Percentiles rank a stretch among this genome's conserved stretches.
These are phyloP conservation scores for Choloepus didactylus DNA, from an alignment of 2,797 vertebrate genomes.

Conservation along the genomic window DNA sequence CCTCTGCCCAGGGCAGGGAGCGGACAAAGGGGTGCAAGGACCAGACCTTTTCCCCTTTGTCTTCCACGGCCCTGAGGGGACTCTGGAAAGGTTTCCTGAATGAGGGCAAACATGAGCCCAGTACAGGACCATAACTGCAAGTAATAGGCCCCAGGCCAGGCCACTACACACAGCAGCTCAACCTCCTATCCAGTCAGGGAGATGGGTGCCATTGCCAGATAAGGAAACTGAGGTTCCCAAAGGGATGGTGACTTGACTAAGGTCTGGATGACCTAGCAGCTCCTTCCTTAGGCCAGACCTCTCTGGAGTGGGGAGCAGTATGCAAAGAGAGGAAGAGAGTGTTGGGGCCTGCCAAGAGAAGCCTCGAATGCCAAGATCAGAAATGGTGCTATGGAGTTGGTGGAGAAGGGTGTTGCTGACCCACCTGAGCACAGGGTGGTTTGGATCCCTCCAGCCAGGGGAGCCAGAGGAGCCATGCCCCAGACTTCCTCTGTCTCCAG, in stretches of 20 bases:
- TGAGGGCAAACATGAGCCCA: constrained; percentile 34
- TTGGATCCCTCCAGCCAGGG: neutral
- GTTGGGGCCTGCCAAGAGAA: neutral
- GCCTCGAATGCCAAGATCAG: neutral
- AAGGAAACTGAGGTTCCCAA: neutral
- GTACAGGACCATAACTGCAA: neutral
- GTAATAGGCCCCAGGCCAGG: neutral
- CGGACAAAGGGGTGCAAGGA: constrained; percentile 40
- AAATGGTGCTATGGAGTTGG: neutral
- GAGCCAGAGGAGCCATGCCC: neutral
- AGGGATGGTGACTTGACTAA: neutral
- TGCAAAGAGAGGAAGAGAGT: neutral
- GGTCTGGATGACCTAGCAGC: neutral
- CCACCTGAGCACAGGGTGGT: neutral
- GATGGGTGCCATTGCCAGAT: neutral
- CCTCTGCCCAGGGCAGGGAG: constrained; percentile 56
- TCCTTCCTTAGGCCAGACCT: neutral
- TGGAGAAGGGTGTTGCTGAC: neutral
- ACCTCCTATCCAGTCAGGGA: neutral
- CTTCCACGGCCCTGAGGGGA: neutral
- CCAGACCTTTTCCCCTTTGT: neutral
- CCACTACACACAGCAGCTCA: neutral
- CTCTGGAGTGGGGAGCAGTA: neutral
- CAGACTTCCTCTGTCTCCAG: neutral
- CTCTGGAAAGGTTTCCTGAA: constrained; percentile 54